These are phyloP conservation scores for Hemiscyllium ocellatum DNA, from an alignment of 2,113 vertebrate genomes.

Conservation along the genomic window DNA sequence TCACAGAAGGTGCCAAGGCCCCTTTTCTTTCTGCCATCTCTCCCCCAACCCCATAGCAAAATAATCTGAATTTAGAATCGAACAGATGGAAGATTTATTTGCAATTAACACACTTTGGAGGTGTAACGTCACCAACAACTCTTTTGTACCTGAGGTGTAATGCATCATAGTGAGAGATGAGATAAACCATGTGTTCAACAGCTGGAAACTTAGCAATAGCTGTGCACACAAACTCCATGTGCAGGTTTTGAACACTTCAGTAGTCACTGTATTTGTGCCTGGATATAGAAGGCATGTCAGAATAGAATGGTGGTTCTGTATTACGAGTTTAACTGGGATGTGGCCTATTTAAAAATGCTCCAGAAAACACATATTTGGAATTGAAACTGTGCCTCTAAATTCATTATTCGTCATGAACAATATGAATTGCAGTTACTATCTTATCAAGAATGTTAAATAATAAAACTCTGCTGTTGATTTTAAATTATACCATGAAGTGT, in stretches of 20 bases:
- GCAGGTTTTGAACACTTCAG: not conserved
- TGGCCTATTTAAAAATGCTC: not conserved
- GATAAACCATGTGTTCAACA: slow-evolving; percentile 33
- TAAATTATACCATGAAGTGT: not conserved
- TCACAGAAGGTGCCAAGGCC: not conserved
- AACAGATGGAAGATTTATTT: slow-evolving; percentile 34
- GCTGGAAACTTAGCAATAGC: slow-evolving; percentile 12
- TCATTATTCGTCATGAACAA: not conserved
- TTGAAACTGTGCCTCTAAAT: not conserved
- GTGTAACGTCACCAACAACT: slow-evolving; percentile 23
- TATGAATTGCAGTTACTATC: not conserved
- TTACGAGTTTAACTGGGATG: not conserved
- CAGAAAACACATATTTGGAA: not conserved
- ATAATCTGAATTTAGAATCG: not conserved
- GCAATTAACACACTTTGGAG: slow-evolving; percentile 27
- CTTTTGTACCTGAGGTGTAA: slow-evolving; percentile 33
- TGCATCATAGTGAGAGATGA: slow-evolving; percentile 12
- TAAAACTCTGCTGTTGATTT: not conserved
- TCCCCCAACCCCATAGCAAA: not conserved
- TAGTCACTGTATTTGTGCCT: not conserved
- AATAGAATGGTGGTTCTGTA: not conserved
- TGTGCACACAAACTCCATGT: not conserved
- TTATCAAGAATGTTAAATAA: not conserved
- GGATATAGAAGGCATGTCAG: not conserved
- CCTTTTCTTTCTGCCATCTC: not conserved